Conservation (phyloP, 1,140 invertebrate genomes). For the Drosophila ironensis region DNA sequence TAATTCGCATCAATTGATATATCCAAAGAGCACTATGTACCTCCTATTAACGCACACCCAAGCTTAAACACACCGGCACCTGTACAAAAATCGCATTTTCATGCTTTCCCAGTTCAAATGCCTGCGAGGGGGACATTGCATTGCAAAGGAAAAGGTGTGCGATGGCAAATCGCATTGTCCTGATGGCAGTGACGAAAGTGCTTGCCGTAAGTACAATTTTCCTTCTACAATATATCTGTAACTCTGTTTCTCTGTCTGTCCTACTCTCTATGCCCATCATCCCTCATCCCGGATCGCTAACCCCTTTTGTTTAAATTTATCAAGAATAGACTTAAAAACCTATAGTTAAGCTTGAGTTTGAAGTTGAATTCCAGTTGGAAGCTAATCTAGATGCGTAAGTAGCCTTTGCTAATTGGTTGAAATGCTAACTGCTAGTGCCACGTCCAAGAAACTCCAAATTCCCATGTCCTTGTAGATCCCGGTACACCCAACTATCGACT, state of each 20-base stretch:
- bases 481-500: background rate
- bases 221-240: too few species aligned
- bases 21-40: background rate
- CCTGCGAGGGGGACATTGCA: conserved; percentile 82
- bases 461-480: too few species aligned
- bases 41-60: background rate
- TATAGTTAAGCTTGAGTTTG: background rate
- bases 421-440: conserved; percentile 19
- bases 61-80: conserved; percentile 3
- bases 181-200: conserved; percentile 88
- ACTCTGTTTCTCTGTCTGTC: background rate
- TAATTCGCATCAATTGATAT: too few species aligned
- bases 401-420: conserved; percentile 19
- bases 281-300: background rate
- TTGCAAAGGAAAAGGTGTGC: conserved; percentile 84
- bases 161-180: conserved; percentile 88
- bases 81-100: conserved; percentile 25
- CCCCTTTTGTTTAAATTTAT: conserved; percentile 9
- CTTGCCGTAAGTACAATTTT: conserved; percentile 83
- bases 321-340: too few species aligned
- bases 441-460: too few species aligned
- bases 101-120: conserved; percentile 76
- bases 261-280: background rate
- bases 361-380: background rate
- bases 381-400: conserved; percentile 9